A percentile compares a stretch with the other conserved stretches of the same genome.
phyloP scores from a whole-genome alignment of 2,888 invertebrate genomes.

The Caenorhabditis zanzibari region DNA sequence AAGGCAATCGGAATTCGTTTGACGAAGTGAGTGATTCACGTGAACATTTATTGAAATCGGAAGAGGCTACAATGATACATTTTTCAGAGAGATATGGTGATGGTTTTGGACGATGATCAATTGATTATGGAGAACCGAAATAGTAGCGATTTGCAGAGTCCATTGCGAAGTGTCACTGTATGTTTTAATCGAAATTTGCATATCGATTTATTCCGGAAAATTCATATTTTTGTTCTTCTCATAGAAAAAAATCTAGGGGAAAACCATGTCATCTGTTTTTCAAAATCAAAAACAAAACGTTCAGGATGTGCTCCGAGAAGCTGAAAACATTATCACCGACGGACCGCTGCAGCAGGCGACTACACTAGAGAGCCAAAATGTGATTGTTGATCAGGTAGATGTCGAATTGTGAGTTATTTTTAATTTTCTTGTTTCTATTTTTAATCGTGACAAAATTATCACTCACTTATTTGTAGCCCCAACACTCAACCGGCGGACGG shows the following conservation, averaged over 20 bases:
- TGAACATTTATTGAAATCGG: background rate
- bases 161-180: slow-evolving; percentile 71
- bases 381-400: slow-evolving; percentile 75
- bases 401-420: slow-evolving; percentile 67
- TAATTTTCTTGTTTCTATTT: no score
- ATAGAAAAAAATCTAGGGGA: no score
- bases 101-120: slow-evolving; percentile 69
- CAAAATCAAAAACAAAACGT: background rate
- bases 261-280: background rate
- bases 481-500: slow-evolving; percentile 46
- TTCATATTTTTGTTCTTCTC: background rate
- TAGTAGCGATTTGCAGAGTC: slow-evolving; percentile 68
- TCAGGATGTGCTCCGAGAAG: slow-evolving; percentile 75
- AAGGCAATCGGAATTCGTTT: slow-evolving; percentile 41
- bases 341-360: slow-evolving; percentile 70
- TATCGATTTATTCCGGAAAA: background rate
- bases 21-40: slow-evolving; percentile 50
- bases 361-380: slow-evolving; percentile 65
- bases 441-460: background rate
- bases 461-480: slow-evolving; percentile 49
- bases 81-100: slow-evolving; percentile 65
- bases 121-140: slow-evolving; percentile 67
- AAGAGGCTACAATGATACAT: background rate
- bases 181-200: slow-evolving; percentile 29
- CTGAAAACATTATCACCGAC: slow-evolving; percentile 73